These are phyloP conservation scores for Pseudonaja textilis DNA, from an alignment of 2,113 vertebrate species.

Conservation along the genomic window DNA sequence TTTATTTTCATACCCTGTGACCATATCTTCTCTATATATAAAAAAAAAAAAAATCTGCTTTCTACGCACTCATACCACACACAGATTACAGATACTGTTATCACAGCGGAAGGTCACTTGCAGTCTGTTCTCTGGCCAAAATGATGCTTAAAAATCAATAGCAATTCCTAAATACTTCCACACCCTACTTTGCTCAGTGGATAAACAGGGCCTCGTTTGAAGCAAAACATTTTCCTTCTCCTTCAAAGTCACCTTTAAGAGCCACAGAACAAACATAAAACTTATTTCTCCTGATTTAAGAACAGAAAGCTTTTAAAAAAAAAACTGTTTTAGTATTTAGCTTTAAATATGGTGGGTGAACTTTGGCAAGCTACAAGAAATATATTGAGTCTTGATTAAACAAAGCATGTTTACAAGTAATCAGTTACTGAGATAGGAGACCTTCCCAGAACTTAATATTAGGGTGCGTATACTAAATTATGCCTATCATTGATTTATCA, in stretches of 20 bases:
- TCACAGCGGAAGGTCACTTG: conserved; percentile 68
- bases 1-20: conserved; percentile 50
- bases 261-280: conserved; percentile 28
- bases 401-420: neutral
- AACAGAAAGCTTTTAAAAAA: conserved; percentile 17
- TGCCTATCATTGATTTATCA: neutral
- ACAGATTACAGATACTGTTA: conserved; percentile 68
- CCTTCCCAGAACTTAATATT: neutral
- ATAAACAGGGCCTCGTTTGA: conserved; percentile 55
- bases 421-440: neutral
- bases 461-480: neutral
- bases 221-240: conserved; percentile 47
- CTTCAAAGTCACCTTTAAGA: conserved; percentile 71
- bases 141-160: conserved; percentile 71
- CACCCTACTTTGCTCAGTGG: conserved; percentile 52
- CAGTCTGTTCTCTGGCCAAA: conserved; percentile 71
- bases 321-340: neutral
- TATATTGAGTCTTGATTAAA: neutral
- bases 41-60: conserved; percentile 34
- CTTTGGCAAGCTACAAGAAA: neutral
- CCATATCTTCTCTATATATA: conserved; percentile 52
- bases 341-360: neutral
- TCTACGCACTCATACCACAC: neutral
- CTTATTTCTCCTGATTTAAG: conserved; percentile 51
- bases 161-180: conserved; percentile 62